Percentiles rank a stretch among this genome's conserved stretches.
These are phyloP conservation scores for Drosophila orena DNA, from an alignment of 1,140 invertebrate species.

Conservation along the genomic window DNA sequence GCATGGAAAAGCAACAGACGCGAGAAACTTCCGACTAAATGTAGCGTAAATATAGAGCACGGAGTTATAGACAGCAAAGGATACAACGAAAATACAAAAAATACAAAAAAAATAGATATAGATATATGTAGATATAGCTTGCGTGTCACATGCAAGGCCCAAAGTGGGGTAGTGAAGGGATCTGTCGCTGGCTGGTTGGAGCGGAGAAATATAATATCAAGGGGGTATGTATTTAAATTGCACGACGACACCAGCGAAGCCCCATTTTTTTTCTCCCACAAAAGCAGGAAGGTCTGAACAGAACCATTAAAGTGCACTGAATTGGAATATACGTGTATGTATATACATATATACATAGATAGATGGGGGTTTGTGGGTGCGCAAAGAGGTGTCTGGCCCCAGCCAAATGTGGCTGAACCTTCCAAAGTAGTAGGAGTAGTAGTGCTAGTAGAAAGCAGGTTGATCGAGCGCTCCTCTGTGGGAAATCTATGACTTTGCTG, in stretches of 20 bases:
- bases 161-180: constrained; percentile 8
- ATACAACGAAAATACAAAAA: constrained; percentile 20
- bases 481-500: constrained; percentile 62
- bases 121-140: constrained; percentile 27
- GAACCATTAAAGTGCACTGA: constrained; percentile 72
- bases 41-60: constrained; percentile 72
- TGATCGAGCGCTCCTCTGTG: constrained; percentile 29
- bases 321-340: constrained; percentile 37
- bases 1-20: constrained; percentile 23
- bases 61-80: constrained; percentile 27
- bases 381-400: constrained; percentile 15
- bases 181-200: constrained; percentile 9
- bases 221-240: constrained; percentile 56
- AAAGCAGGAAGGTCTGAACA: constrained; percentile 15
- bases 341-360: background rate
- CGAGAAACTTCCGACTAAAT: constrained; percentile 50
- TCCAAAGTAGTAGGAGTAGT: background rate
- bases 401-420: constrained; percentile 67
- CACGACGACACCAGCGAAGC: constrained; percentile 38
- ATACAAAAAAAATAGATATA: constrained; percentile 2
- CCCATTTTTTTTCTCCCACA: constrained; percentile 3
- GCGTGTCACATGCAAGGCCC: constrained; percentile 73
- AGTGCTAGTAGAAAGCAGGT: constrained; percentile 16
- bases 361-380: constrained; percentile 16
- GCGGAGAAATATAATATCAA: constrained; percentile 45